These are phyloP conservation scores for Phaetusa simplex DNA, from an alignment of 2,113 vertebrate species.

Conservation along the genomic window DNA sequence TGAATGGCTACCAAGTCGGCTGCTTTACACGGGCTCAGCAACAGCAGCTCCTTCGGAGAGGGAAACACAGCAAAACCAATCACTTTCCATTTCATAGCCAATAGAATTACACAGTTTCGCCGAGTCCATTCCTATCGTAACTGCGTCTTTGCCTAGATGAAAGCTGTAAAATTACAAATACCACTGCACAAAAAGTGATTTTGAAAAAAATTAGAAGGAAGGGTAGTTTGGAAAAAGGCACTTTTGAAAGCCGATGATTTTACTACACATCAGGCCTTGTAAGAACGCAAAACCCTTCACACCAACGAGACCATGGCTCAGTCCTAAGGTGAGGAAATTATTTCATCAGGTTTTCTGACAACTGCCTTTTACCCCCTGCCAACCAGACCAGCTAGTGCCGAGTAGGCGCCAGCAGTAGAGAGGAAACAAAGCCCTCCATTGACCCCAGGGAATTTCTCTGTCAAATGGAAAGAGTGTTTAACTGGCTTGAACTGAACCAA, in stretches of 20 bases:
- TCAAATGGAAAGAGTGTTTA: neutral
- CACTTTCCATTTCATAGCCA: neutral
- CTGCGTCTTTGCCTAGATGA: neutral
- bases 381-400: neutral
- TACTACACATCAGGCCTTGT: neutral
- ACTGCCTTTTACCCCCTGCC: neutral
- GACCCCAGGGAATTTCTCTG: neutral
- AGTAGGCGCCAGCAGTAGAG: neutral
- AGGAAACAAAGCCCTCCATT: neutral
- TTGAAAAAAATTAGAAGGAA: neutral
- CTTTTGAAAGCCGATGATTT: neutral
- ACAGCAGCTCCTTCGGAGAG: slow-evolving; percentile 83
- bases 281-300: neutral
- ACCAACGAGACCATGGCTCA: neutral
- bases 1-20: slow-evolving; percentile 90
- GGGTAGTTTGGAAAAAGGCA: neutral
- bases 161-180: neutral
- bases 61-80: neutral
- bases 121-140: neutral
- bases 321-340: neutral
- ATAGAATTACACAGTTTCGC: neutral
- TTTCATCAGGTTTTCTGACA: neutral
- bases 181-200: neutral
- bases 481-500: neutral
- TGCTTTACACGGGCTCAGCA: slow-evolving; percentile 84